phyloP scores from a whole-genome alignment of 2,113 vertebrate genomes.

The Calonectris borealis region DNA sequence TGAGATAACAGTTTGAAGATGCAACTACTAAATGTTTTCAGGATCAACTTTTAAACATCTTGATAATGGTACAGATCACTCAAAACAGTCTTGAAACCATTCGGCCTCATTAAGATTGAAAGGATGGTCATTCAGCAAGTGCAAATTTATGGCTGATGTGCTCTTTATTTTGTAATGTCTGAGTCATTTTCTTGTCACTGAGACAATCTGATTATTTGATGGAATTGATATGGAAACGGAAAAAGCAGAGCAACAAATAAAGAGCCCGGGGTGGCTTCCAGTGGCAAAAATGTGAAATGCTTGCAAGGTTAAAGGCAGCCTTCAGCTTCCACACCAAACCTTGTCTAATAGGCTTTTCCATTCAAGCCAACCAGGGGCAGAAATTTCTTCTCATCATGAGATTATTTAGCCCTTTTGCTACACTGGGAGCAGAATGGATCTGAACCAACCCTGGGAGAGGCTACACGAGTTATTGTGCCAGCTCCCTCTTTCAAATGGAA shows the following conservation, averaged over 20 bases:
- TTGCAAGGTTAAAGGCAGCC: neutral
- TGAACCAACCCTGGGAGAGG: neutral
- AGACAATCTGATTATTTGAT: neutral
- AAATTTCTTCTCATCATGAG: neutral
- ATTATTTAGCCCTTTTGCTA: neutral
- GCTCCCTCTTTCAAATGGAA: neutral
- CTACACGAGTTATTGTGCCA: neutral
- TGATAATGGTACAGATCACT: neutral
- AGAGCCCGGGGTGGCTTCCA: neutral
- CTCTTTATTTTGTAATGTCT: neutral
- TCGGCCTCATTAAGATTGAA: neutral
- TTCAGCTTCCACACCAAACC: neutral
- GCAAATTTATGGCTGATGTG: neutral
- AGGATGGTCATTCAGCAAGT: neutral
- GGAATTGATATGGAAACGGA: neutral
- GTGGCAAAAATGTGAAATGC: neutral
- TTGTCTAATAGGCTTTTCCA: neutral
- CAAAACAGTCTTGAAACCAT: neutral
- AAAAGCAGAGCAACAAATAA: constrained; percentile 7
- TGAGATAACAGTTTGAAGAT: neutral
- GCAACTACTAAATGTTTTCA: neutral
- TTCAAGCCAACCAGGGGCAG: neutral
- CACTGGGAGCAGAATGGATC: neutral
- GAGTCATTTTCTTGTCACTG: neutral
- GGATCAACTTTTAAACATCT: neutral